phyloP scores from a whole-genome alignment of 2,113 vertebrate genomes.

The Oreochromis aureus region DNA sequence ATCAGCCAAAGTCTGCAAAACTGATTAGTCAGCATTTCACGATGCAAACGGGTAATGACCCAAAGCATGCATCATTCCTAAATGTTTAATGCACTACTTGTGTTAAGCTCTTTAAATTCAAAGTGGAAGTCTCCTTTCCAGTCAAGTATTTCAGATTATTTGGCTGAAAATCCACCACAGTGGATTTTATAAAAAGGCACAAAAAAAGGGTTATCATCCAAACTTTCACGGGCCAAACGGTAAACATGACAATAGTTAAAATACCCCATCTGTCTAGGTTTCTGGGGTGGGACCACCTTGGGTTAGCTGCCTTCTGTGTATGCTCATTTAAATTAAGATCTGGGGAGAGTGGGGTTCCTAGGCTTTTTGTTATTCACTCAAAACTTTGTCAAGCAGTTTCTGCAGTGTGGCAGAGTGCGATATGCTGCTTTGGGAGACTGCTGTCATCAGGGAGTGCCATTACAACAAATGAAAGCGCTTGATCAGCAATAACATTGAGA shows the following conservation, averaged over 20 bases:
- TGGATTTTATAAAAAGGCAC: not conserved
- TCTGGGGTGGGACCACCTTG: not conserved
- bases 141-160: not conserved
- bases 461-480: not conserved
- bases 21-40: not conserved
- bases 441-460: not conserved
- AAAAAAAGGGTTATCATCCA: not conserved
- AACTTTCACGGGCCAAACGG: not conserved
- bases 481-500: not conserved
- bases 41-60: not conserved
- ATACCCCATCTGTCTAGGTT: not conserved
- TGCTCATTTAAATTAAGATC: not conserved
- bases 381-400: not conserved
- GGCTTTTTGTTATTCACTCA: not conserved
- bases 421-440: not conserved
- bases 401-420: not conserved
- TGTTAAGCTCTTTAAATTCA: not conserved
- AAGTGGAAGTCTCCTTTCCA: not conserved
- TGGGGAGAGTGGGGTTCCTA: not conserved
- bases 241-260: not conserved
- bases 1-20: not conserved
- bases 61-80: not conserved
- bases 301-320: rapidly evolving
- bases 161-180: not conserved
- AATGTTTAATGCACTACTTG: not conserved